A percentile compares a stretch with the other conserved stretches of the same genome.
Conservation (phyloP, 1,140 invertebrate species). For the Harpegnathos saltator region DNA sequence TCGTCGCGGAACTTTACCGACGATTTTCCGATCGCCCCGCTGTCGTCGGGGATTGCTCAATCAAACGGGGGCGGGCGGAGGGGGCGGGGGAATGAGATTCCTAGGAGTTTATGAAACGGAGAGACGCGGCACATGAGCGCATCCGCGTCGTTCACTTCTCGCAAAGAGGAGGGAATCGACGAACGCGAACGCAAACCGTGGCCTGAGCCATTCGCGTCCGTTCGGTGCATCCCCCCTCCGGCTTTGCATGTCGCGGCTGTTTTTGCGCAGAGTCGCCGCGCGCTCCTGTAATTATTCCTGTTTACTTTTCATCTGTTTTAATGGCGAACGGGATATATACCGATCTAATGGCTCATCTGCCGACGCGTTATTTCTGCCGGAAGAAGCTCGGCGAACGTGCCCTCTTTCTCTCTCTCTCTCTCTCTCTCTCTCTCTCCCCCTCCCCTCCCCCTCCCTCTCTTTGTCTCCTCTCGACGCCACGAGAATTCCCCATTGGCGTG, state of each 20-base stretch:
- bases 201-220: too few relatives aligned
- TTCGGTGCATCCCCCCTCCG: too few relatives aligned
- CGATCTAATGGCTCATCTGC: conserved; percentile 52
- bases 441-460: not conserved
- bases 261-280: not conserved
- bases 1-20: conserved; percentile 29
- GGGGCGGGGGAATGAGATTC: too few relatives aligned
- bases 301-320: conserved; percentile 60
- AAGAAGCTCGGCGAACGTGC: not conserved
- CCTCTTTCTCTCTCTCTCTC: too few relatives aligned
- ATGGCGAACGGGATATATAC: conserved; percentile 37
- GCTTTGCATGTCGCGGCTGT: too few relatives aligned
- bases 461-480: not conserved
- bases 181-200: too few relatives aligned
- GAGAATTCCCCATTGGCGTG: not conserved
- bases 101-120: too few relatives aligned
- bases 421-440: not conserved
- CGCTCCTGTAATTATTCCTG: conserved; percentile 44
- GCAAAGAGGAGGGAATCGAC: too few relatives aligned
- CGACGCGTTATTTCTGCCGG: conserved; percentile 42
- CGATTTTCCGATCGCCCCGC: conserved; percentile 42
- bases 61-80: too few relatives aligned
- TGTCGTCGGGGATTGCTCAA: too few relatives aligned
- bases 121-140: too few relatives aligned
- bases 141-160: too few relatives aligned